A percentile compares a stretch with the other conserved stretches of the same genome.
Evolutionary conservation across 2,113 vertebrate genomes (phyloP).

Genomic region (Pollimyrus isidori): DNA sequence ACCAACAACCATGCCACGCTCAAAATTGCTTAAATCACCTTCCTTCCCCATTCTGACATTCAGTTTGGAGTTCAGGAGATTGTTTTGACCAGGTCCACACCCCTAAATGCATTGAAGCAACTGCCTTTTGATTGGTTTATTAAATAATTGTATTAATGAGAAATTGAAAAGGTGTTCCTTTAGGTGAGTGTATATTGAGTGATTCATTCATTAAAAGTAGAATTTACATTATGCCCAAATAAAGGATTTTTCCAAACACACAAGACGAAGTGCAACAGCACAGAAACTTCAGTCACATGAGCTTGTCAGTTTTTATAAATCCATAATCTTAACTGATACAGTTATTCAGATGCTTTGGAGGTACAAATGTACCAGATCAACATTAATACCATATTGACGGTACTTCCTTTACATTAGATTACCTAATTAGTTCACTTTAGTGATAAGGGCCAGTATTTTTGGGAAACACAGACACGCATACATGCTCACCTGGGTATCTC

Average conservation of each 20-base stretch:
- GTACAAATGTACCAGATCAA: not conserved
- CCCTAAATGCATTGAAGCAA: no score
- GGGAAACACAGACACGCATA: not conserved
- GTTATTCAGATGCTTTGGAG: not conserved
- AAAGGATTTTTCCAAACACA: not conserved
- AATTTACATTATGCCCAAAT: not conserved
- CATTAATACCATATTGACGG: not conserved
- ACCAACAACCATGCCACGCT: no score
- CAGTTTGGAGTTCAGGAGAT: no score
- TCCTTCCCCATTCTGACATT: no score
- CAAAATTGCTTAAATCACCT: no score
- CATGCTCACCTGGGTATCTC: constrained; percentile 59
- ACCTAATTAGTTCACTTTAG: not conserved
- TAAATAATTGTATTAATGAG: no score
- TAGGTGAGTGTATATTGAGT: not conserved
- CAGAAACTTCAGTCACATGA: not conserved
- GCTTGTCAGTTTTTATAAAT: not conserved
- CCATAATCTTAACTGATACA: not conserved
- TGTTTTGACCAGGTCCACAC: no score
- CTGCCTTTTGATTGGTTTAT: no score
- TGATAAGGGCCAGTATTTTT: not conserved
- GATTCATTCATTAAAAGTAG: not conserved
- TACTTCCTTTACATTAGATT: not conserved
- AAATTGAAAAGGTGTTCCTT: no score
- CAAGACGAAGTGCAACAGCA: not conserved